Evolutionary conservation across 2,888 invertebrate species (phyloP), one percentile per base, ranked within the genome.

Genomic region (Cancer borealis): DNA sequence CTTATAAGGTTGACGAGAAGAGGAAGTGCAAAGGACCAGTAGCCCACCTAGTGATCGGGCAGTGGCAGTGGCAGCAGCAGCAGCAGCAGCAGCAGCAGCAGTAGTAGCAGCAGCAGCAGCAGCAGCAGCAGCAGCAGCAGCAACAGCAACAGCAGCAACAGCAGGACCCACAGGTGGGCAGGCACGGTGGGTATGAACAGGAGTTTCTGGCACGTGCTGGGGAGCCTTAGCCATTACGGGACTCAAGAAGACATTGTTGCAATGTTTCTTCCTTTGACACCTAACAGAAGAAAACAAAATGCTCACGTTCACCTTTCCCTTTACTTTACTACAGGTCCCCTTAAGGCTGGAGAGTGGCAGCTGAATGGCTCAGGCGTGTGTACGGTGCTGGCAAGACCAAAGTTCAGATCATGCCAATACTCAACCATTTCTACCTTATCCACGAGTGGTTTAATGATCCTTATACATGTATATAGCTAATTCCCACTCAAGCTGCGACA

Each of bases 241-340:
- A 6, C 21, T 66, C 66, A 66, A 66, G 66, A 66, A 66, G 66
- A 66, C 60, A 66, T n/a, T 66, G 66, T 66, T 66, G 3, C 1
- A n/a, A 66, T 21, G n/a, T 66, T 66, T 8, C 66, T 66, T 66
- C 21, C 66, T 66, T 66, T 66, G 66, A 66, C 66, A 66, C 66
- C n/a, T 17, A 54, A n/a, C 66, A 66, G 66, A n/a, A 66, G 66
- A 66, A 66, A 66, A 66, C 66, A 66, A 66, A n/a, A n/a, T 66
- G 6, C n/a, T 66, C 4, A n/a, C 66, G 66, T 66, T 6, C 66
- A 66, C 66, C 66, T 66, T 66, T 66, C 5, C 66, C 66, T 66
- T 39, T 14, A 21, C 66, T 66, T 66, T 66, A 66, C 66, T 66
- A 66, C 66, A n/a, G 21, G 66, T 21, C 66, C 66, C 66, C 66